Evolutionary conservation across 1,140 invertebrate species (phyloP).

Genomic region (Tetraneura akinire): DNA sequence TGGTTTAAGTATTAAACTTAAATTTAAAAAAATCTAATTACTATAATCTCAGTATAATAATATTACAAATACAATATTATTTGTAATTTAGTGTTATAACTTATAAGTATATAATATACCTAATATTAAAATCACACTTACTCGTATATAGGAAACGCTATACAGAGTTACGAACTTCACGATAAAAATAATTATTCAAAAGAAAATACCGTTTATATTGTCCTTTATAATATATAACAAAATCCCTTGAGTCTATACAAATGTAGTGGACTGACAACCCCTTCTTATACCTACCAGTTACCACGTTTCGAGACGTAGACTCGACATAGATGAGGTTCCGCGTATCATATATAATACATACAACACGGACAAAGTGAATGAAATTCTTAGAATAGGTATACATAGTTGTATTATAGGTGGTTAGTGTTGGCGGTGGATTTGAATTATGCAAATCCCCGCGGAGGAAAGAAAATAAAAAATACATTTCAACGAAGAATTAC

Average conservation of each 20-base stretch:
- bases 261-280: constrained; percentile 13
- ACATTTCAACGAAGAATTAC: constrained; percentile 13
- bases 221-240: neutral
- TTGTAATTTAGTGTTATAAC: too few species aligned
- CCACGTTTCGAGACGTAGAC: neutral
- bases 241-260: neutral
- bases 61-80: too few species aligned
- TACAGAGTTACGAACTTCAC: neutral
- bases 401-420: neutral
- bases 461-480: neutral
- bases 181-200: neutral
- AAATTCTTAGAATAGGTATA: constrained; percentile 9
- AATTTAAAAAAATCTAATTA: too few species aligned
- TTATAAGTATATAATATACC: too few species aligned
- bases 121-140: too few species aligned
- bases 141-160: too few species aligned
- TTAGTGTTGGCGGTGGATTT: constrained; percentile 17
- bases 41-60: too few species aligned
- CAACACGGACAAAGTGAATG: constrained; percentile 3
- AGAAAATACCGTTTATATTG: neutral
- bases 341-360: neutral
- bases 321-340: neutral
- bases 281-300: neutral
- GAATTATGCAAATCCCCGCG: constrained; percentile 19
- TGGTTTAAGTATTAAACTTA: too few species aligned